phyloP scores from a whole-genome alignment of 92 coral and sea anemone species.

The Epizoanthus stellaris region DNA sequence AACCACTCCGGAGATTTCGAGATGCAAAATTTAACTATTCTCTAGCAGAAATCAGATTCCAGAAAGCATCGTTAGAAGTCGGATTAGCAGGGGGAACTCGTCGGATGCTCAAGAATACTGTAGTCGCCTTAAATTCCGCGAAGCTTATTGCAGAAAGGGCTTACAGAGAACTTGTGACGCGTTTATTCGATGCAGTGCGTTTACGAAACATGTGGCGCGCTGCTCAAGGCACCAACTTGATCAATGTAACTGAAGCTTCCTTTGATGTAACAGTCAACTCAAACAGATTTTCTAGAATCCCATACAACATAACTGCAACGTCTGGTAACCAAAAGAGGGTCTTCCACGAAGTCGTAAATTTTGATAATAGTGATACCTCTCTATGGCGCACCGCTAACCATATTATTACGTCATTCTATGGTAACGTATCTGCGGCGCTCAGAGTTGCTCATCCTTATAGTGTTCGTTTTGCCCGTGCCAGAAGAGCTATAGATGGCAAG shows the following conservation, averaged over 20 bases:
- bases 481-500: constrained; percentile 47
- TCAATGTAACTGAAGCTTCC: constrained; percentile 21
- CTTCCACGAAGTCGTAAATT: constrained; percentile 31
- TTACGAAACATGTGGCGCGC: constrained; percentile 25
- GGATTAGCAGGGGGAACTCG: constrained; percentile 57
- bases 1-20: constrained; percentile 45
- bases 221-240: neutral
- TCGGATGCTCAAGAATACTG: constrained; percentile 57
- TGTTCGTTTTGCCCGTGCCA: constrained; percentile 38
- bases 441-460: constrained; percentile 45
- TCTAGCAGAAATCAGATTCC: constrained; percentile 59
- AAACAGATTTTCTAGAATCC: neutral
- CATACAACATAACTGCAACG: constrained; percentile 36
- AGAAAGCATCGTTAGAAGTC: constrained; percentile 48
- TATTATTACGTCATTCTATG: constrained; percentile 53
- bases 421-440: constrained; percentile 54
- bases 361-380: constrained; percentile 45
- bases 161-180: constrained; percentile 23
- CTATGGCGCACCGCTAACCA: constrained; percentile 58
- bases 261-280: constrained; percentile 32
- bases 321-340: constrained; percentile 26
- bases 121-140: constrained; percentile 26
- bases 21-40: constrained; percentile 47
- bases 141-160: constrained; percentile 47
- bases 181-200: constrained; percentile 17